A percentile compares a stretch with the other conserved stretches of the same genome.
Evolutionary conservation across 92 coral and sea anemone genomes (phyloP).

Genomic region (Porites divaricata): DNA sequence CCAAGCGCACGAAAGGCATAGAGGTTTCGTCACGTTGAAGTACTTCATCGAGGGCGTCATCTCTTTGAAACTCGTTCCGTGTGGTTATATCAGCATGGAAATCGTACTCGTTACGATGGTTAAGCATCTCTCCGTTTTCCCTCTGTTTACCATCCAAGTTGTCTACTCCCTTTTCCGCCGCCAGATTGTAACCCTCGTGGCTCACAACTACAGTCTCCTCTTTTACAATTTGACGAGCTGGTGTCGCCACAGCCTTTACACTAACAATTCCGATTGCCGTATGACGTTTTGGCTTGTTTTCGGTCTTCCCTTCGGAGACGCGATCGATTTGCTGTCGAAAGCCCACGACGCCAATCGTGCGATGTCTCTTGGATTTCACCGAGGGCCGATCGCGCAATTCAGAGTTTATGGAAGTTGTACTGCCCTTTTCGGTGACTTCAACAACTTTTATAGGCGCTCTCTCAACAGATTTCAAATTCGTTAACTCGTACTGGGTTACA

Average conservation of each 20-base stretch:
- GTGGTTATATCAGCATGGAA: constrained; percentile 7
- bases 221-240: constrained; percentile 31
- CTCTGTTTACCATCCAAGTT: constrained; percentile 11
- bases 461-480: constrained; percentile 56
- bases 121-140: constrained; percentile 18
- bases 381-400: constrained; percentile 50
- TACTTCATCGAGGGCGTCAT: constrained; percentile 14
- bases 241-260: constrained; percentile 42
- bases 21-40: constrained; percentile 23
- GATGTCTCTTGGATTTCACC: constrained; percentile 81
- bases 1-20: constrained; percentile 34
- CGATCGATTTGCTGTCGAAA: constrained; percentile 88
- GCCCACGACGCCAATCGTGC: constrained; percentile 96
- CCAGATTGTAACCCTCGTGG: constrained; percentile 20
- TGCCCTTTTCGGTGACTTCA: constrained; percentile 71
- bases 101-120: constrained; percentile 36
- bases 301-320: constrained; percentile 61
- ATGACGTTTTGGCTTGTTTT: constrained; percentile 89
- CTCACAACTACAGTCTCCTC: constrained; percentile 41
- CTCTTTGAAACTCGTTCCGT: constrained; percentile 5
- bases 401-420: constrained; percentile 21
- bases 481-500: constrained; percentile 63
- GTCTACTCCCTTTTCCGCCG: constrained; percentile 8
- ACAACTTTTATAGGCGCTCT: constrained; percentile 79
- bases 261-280: constrained; percentile 91